Conservation (phyloP, 2,888 invertebrate genomes). For the Cinara cedri region DNA sequence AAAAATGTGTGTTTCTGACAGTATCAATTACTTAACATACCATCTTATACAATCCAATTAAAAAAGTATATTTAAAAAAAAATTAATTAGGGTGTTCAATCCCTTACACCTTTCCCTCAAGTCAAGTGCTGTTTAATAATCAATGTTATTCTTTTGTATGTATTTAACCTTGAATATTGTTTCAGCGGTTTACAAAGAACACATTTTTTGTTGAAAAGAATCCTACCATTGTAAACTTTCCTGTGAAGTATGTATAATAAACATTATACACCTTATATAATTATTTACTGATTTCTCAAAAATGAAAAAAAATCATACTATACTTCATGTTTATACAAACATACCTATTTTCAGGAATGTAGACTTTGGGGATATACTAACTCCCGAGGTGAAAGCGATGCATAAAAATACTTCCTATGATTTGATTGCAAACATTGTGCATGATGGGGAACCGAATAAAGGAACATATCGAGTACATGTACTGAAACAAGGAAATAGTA, state of each 20-base stretch:
- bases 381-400: constrained; percentile 79
- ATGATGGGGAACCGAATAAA: constrained; percentile 94
- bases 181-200: constrained; percentile 92
- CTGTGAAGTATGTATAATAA: constrained; percentile 81
- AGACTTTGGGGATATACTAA: constrained; percentile 93
- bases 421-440: constrained; percentile 97
- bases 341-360: constrained; percentile 72
- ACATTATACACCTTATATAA: background rate
- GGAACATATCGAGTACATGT: constrained; percentile 66
- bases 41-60: too few species aligned
- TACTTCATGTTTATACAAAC: background rate
- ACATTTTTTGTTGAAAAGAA: constrained; percentile 99
- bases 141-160: too few species aligned
- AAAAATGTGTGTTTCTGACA: too few species aligned
- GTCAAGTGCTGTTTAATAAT: too few species aligned
- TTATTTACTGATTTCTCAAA: too few species aligned
- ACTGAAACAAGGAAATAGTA: constrained; percentile 72
- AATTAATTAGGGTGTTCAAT: too few species aligned
- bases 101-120: too few species aligned
- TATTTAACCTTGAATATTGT: constrained; percentile 58
- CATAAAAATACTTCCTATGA: constrained; percentile 90
- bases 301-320: background rate
- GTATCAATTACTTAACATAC: too few species aligned
- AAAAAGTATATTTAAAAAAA: too few species aligned
- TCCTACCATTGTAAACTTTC: constrained; percentile 99